These are phyloP conservation scores for Glaucomys volans DNA, from an alignment of 2,113 vertebrate species.

Conservation along the genomic window DNA sequence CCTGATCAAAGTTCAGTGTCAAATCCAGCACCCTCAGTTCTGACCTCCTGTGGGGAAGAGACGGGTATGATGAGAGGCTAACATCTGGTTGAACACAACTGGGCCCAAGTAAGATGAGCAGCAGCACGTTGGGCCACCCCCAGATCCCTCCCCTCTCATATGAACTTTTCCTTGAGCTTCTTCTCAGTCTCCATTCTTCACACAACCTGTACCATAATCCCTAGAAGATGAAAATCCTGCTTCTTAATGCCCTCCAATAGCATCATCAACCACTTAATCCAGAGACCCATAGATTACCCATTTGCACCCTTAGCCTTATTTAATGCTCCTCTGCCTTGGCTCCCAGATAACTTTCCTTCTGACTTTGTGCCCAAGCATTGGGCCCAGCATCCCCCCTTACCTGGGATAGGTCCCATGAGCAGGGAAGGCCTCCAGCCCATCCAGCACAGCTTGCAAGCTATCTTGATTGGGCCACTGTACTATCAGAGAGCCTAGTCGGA, in stretches of 20 bases:
- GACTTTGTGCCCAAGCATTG: neutral
- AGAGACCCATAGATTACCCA: neutral
- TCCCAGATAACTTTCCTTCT: neutral
- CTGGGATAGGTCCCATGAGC: neutral
- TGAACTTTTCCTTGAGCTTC: too few species aligned
- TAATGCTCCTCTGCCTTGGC: neutral
- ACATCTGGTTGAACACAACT: too few species aligned
- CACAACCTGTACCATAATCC: too few species aligned
- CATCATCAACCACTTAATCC: neutral
- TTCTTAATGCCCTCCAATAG: neutral
- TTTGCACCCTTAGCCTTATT: neutral
- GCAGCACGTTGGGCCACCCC: neutral
- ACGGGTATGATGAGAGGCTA: neutral
- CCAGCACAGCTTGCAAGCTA: constrained; percentile 18
- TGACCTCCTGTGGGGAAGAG: neutral
- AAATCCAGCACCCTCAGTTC: constrained; percentile 23
- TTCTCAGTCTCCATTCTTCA: neutral
- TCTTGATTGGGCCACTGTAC: constrained; percentile 28
- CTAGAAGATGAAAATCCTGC: neutral
- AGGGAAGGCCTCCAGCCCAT: neutral
- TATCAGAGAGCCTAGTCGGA: constrained; percentile 39
- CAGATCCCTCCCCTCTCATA: neutral
- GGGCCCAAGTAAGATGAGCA: neutral
- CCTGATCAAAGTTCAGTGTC: constrained; percentile 27
- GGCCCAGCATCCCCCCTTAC: neutral